Evolutionary conservation across 2,888 invertebrate genomes (phyloP).

Genomic region (Rhamphomyia laevipes): DNA sequence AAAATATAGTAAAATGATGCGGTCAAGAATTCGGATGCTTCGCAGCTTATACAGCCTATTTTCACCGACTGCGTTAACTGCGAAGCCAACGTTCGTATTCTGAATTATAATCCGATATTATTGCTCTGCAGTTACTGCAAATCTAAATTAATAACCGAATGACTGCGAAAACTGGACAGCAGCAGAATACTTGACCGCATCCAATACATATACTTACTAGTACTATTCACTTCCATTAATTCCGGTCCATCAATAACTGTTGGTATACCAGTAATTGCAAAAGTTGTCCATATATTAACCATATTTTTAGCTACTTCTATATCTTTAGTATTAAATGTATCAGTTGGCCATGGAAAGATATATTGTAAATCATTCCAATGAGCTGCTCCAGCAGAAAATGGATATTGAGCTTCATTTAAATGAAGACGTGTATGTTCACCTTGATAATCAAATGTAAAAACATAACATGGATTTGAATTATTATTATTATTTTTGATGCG

Average conservation of each 20-base stretch:
- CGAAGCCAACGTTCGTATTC: too few relatives aligned
- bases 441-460: slow-evolving; percentile 41
- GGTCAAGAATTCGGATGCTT: too few relatives aligned
- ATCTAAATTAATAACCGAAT: too few relatives aligned
- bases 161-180: too few relatives aligned
- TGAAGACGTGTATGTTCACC: slow-evolving; percentile 30
- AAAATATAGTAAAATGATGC: too few relatives aligned
- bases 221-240: slow-evolving; percentile 14
- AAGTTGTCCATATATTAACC: slow-evolving; percentile 38
- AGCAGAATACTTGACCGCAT: slow-evolving; percentile 94
- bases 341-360: slow-evolving; percentile 36
- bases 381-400: slow-evolving; percentile 42
- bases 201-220: slow-evolving; percentile 67
- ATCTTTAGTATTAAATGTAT: slow-evolving; percentile 29
- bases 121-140: too few relatives aligned
- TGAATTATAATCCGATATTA: too few relatives aligned
- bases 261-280: slow-evolving; percentile 31
- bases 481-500: too few relatives aligned
- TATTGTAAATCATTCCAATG: slow-evolving; percentile 51
- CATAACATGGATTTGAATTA: slow-evolving; percentile 19
- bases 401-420: slow-evolving; percentile 30
- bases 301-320: slow-evolving; percentile 36
- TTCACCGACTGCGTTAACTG: too few relatives aligned
- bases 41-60: too few relatives aligned
- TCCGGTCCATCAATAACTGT: slow-evolving; percentile 1